These are phyloP conservation scores for Rattus rattus DNA, from an alignment of 2,113 vertebrate species.

Conservation along the genomic window DNA sequence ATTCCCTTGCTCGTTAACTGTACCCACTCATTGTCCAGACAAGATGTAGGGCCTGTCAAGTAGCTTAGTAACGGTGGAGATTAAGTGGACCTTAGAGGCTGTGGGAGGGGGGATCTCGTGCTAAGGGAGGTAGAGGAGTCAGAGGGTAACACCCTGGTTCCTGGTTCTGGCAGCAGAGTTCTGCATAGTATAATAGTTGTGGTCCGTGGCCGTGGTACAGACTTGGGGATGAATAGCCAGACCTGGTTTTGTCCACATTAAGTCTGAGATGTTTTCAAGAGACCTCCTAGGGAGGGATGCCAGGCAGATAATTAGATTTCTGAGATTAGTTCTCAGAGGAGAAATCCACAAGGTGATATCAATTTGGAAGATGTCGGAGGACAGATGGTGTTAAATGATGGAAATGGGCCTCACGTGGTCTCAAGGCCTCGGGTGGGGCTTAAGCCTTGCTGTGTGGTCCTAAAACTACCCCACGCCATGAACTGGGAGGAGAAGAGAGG, in stretches of 20 bases:
- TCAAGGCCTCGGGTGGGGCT: background rate
- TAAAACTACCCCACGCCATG: background rate
- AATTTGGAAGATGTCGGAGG: background rate
- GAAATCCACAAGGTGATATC: background rate
- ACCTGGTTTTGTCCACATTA: background rate
- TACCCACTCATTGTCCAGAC: background rate
- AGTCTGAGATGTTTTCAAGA: background rate
- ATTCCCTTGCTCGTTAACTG: background rate
- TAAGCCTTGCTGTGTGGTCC: background rate
- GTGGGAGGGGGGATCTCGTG: background rate
- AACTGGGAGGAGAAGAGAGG: background rate
- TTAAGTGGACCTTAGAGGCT: background rate
- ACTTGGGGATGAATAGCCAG: background rate
- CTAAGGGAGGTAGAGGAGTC: background rate
- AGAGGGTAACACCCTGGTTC: background rate
- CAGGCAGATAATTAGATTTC: constrained; percentile 51
- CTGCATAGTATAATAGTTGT: too few relatives aligned
- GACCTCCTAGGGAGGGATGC: background rate
- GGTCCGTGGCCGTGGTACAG: background rate
- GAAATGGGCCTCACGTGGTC: background rate
- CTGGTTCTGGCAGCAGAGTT: background rate
- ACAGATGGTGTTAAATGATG: constrained; percentile 18
- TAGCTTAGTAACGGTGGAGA: background rate
- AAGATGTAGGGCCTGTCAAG: background rate
- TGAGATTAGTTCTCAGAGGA: constrained; percentile 5